Percentiles rank a stretch among this genome's conserved stretches.
These are phyloP conservation scores for Lycodopsis pacificus DNA, from an alignment of 2,797 vertebrate species.

Conservation along the genomic window DNA sequence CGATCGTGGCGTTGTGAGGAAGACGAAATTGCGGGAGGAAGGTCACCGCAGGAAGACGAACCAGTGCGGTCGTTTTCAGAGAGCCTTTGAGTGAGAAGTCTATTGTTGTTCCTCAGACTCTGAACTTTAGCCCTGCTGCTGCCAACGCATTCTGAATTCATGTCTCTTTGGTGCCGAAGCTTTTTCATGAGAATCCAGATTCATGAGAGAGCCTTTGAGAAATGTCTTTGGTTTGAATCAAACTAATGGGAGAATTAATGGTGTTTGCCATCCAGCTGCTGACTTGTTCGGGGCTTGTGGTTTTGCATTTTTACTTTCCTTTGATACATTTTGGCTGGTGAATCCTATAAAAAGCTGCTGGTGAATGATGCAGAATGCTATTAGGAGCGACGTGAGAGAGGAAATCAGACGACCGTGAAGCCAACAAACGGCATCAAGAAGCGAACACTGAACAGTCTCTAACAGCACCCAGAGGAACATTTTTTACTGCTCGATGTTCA, in stretches of 20 bases:
- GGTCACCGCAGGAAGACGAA: neutral
- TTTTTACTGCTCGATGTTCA: neutral
- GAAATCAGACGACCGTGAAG: conserved; percentile 14
- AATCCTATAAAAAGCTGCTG: conserved; percentile 19
- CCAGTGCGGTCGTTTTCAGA: neutral
- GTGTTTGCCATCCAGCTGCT: conserved; percentile 8
- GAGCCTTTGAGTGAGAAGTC: neutral
- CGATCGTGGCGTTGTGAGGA: neutral
- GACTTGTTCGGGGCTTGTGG: conserved; percentile 8
- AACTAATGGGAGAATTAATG: conserved; percentile 36
- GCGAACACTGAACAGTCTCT: neutral
- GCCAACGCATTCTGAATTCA: neutral
- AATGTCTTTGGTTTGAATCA: conserved; percentile 24
- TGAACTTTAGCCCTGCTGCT: neutral
- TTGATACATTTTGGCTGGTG: conserved; percentile 6
- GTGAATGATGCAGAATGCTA: conserved; percentile 26
- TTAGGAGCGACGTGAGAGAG: conserved; percentile 19
- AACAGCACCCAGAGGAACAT: neutral
- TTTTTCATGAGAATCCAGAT: conserved; percentile 8
- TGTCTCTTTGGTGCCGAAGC: neutral
- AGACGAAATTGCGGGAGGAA: neutral
- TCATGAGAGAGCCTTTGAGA: conserved; percentile 16
- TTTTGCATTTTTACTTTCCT: conserved; percentile 22
- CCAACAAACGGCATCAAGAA: neutral
- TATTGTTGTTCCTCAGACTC: neutral